A percentile compares a stretch with the other conserved stretches of the same genome.
Conservation (phyloP, 2,797 vertebrate genomes). For the Tragelaphus oryx region DNA sequence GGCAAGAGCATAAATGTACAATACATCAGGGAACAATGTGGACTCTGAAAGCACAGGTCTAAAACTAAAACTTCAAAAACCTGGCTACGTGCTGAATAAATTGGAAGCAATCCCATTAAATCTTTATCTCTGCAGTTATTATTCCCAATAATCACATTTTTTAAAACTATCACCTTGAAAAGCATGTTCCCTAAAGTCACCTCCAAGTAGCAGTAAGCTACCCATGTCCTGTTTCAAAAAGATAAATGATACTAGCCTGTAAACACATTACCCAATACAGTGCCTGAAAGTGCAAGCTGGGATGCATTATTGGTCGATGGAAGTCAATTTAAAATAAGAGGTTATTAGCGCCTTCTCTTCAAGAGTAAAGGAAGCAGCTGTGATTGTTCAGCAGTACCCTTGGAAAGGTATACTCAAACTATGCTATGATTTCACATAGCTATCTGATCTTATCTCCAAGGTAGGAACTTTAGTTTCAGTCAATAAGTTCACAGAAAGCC, state of each 20-base stretch:
- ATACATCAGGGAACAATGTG: not conserved
- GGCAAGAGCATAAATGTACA: constrained; percentile 26
- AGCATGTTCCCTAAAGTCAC: not conserved
- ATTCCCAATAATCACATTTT: constrained; percentile 55
- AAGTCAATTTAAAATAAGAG: constrained; percentile 57
- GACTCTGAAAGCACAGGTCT: not conserved
- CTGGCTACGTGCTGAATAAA: constrained; percentile 45
- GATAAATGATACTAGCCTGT: constrained; percentile 50
- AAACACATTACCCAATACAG: constrained; percentile 46
- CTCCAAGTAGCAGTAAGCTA: constrained; percentile 27
- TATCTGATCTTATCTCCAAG: not conserved
- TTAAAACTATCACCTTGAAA: constrained; percentile 16
- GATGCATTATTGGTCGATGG: constrained; percentile 23
- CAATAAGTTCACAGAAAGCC: constrained; percentile 15
- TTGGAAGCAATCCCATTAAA: constrained; percentile 67
- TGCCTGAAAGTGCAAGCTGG: constrained; percentile 49
- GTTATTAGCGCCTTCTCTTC: constrained; percentile 32
- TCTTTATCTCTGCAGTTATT: constrained; percentile 57
- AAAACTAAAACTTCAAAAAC: constrained; percentile 53
- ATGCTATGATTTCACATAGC: not conserved
- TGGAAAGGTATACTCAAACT: constrained; percentile 28
- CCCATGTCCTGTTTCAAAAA: constrained; percentile 29
- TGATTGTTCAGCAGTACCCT: constrained; percentile 36
- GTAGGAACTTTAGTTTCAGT: not conserved
- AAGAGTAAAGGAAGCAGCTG: constrained; percentile 19